Percentiles rank a stretch among this genome's conserved stretches.
Evolutionary conservation across 2,888 invertebrate species (phyloP).

Genomic region (Formica aserva): DNA sequence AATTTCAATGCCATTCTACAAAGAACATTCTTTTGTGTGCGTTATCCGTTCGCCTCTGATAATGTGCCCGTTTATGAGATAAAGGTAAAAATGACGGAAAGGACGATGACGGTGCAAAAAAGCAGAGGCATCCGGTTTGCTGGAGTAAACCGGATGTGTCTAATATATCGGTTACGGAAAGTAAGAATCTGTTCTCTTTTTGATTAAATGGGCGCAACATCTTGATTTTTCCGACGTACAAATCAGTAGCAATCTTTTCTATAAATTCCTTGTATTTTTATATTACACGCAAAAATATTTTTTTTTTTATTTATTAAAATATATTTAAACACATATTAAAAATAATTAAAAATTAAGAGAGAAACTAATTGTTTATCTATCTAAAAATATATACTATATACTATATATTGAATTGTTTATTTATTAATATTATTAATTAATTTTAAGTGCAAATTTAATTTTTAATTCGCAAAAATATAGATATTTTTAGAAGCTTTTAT

Average conservation of each 20-base stretch:
- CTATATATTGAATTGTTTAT: not conserved
- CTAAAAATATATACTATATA: not conserved
- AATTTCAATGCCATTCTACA: constrained; percentile 11
- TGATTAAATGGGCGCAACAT: not conserved
- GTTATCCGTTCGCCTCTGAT: not conserved
- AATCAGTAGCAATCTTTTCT: not conserved
- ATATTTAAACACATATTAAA: not conserved
- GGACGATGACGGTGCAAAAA: not conserved
- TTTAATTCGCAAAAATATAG: not conserved
- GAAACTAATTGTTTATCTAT: not conserved
- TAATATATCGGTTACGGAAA: constrained; percentile 22
- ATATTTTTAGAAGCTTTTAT: not conserved
- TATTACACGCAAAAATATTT: not conserved
- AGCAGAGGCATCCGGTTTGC: not conserved
- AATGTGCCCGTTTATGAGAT: not conserved
- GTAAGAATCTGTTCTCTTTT: not conserved
- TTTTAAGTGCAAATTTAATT: not conserved
- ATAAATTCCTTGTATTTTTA: not conserved
- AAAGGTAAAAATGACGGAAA: constrained; percentile 4
- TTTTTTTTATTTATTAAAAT: not conserved
- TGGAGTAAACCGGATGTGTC: not conserved
- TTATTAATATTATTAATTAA: constrained; percentile 18
- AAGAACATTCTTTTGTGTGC: constrained; percentile 13
- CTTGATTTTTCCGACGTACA: not conserved
- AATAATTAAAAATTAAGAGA: not conserved